Conservation (phyloP, 1,140 invertebrate genomes). For the Mamestra configurata region DNA sequence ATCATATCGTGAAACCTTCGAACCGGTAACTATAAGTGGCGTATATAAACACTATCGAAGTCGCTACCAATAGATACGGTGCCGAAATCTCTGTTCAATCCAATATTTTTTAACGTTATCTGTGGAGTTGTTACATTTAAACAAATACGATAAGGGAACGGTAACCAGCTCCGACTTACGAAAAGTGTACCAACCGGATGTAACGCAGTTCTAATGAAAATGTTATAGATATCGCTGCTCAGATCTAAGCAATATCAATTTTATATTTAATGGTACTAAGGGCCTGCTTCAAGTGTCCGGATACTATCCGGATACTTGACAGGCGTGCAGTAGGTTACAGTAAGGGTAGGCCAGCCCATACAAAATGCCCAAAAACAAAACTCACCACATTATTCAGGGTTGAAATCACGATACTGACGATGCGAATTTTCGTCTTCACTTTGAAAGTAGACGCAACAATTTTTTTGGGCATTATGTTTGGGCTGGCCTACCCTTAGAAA, state of each 20-base stretch:
- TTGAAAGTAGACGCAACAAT: too few relatives aligned
- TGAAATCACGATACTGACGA: too few relatives aligned
- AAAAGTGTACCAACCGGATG: conserved; percentile 60
- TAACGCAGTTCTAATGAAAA: conserved; percentile 52
- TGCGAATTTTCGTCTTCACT: too few relatives aligned
- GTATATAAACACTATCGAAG: conserved; percentile 54
- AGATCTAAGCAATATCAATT: conserved; percentile 24
- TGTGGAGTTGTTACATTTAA: conserved; percentile 57
- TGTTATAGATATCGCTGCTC: conserved; percentile 18
- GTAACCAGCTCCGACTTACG: conserved; percentile 56
- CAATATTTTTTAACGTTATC: conserved; percentile 59
- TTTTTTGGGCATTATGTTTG: too few relatives aligned
- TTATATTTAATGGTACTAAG: conserved; percentile 3
- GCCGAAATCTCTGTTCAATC: conserved; percentile 59
- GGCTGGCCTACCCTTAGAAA: too few relatives aligned
- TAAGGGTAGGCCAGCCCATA: too few relatives aligned
- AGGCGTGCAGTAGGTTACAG: too few relatives aligned
- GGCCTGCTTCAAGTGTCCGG: not conserved
- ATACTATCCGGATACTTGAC: too few relatives aligned
- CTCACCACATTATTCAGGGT: too few relatives aligned
- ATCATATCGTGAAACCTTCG: conserved; percentile 35
- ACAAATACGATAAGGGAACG: conserved; percentile 61
- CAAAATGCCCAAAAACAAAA: too few relatives aligned
- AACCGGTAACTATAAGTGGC: conserved; percentile 42
- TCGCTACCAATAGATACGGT: conserved; percentile 53